Evolutionary conservation across 2,888 invertebrate species (phyloP).

Genomic region (Machimus rusticus): DNA sequence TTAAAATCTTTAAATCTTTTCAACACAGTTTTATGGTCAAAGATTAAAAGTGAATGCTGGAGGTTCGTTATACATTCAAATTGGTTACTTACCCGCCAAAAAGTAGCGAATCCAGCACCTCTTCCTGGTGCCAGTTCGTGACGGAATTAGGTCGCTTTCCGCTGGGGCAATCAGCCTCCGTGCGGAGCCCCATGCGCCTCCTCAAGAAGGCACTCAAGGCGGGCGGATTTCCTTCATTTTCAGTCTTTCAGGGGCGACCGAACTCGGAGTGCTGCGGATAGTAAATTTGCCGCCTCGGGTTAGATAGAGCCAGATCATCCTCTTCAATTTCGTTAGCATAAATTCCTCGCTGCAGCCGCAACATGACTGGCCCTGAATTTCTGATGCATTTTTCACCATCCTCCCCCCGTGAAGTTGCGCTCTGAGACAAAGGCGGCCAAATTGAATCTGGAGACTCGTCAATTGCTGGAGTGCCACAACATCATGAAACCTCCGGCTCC

Average conservation of each 20-base stretch:
- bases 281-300: background rate
- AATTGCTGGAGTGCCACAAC: slow-evolving; percentile 16
- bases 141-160: background rate
- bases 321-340: slow-evolving; percentile 25
- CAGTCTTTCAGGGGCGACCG: background rate
- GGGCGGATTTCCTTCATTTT: background rate
- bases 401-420: background rate
- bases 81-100: slow-evolving; percentile 23
- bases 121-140: slow-evolving; percentile 6
- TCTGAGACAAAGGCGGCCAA: slow-evolving; percentile 21
- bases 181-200: background rate
- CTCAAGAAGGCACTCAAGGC: background rate
- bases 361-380: background rate
- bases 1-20: slow-evolving; percentile 38
- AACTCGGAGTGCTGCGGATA: background rate
- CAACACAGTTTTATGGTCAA: slow-evolving; percentile 6
- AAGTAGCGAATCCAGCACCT: background rate
- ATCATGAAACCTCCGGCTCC: slow-evolving; percentile 10
- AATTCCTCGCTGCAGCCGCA: background rate
- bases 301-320: background rate
- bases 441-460: slow-evolving; percentile 31
- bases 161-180: background rate
- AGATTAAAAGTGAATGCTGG: slow-evolving; percentile 8
- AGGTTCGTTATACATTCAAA: slow-evolving; percentile 35
- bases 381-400: slow-evolving; percentile 5